These are phyloP conservation scores for Mus pahari DNA, from an alignment of 2,113 vertebrate species.

Conservation along the genomic window DNA sequence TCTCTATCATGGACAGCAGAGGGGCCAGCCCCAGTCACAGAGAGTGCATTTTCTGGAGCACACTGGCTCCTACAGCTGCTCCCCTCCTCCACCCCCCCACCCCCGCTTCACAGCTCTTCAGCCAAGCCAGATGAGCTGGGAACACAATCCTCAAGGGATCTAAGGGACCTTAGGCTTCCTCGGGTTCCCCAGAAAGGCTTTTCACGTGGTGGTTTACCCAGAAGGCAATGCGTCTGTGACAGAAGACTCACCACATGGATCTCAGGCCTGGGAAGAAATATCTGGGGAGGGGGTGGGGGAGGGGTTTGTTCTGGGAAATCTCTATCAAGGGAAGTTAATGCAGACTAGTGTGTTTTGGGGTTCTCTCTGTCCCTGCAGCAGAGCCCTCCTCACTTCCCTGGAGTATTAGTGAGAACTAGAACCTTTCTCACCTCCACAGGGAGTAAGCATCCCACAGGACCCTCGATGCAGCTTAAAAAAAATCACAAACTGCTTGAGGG, in stretches of 20 bases:
- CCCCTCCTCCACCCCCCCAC: too few species aligned
- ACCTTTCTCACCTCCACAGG: not conserved
- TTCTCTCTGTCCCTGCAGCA: not conserved
- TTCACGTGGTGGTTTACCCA: not conserved
- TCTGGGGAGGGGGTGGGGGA: too few species aligned
- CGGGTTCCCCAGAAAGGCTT: not conserved
- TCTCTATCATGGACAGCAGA: rapidly evolving
- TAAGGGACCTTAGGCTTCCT: not conserved
- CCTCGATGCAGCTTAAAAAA: not conserved
- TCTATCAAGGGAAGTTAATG: not conserved
- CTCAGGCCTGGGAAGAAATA: not conserved
- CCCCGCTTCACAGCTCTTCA: not conserved
- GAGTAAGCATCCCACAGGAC: not conserved
- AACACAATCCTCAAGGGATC: not conserved
- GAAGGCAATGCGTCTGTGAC: not conserved
- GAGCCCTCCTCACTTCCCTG: too few species aligned
- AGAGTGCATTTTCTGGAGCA: not conserved
- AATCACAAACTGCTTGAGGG: not conserved
- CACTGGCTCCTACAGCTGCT: not conserved
- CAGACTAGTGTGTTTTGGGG: not conserved
- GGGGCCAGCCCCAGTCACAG: not conserved
- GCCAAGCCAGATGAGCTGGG: not conserved
- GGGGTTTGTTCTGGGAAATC: not conserved
- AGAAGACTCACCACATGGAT: not conserved
- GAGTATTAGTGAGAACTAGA: not conserved